A percentile compares a stretch with the other conserved stretches of the same genome.
Evolutionary conservation across 2,797 vertebrate genomes (phyloP).

Genomic region (Chaetophractus vellerosus): DNA sequence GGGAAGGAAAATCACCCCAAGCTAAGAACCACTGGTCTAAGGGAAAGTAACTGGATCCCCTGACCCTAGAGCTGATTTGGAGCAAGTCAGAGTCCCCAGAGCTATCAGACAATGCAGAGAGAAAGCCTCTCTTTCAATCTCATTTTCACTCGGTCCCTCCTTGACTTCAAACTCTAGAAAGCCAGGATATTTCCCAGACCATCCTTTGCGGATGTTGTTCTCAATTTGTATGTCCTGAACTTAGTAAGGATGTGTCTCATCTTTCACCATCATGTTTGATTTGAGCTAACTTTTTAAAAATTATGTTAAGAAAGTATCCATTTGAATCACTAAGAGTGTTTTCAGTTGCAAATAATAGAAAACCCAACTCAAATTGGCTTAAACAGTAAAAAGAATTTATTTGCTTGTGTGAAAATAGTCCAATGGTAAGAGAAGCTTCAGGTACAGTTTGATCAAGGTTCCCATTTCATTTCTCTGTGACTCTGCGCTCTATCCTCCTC

Average conservation of each 20-base stretch:
- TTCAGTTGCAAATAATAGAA: neutral
- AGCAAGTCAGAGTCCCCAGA: neutral
- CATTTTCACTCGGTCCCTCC: neutral
- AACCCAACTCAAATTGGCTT: neutral
- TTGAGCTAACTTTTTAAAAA: constrained; percentile 38
- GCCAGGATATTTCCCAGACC: neutral
- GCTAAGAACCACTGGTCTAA: neutral
- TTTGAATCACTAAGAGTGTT: neutral
- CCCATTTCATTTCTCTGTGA: neutral
- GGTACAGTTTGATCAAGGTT: neutral
- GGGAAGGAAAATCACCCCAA: neutral
- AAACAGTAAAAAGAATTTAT: neutral
- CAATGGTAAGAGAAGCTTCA: neutral
- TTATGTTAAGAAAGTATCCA: neutral
- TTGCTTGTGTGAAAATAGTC: neutral
- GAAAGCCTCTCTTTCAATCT: neutral
- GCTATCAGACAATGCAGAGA: no score
- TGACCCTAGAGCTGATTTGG: neutral
- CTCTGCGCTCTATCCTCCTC: neutral
- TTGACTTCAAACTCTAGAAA: constrained; percentile 19
- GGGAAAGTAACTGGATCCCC: neutral
- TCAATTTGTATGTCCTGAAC: neutral
- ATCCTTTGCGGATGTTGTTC: neutral
- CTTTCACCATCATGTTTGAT: neutral
- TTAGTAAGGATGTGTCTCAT: neutral